Conservation (phyloP, 2,888 invertebrate species). For the Pecten maximus region DNA sequence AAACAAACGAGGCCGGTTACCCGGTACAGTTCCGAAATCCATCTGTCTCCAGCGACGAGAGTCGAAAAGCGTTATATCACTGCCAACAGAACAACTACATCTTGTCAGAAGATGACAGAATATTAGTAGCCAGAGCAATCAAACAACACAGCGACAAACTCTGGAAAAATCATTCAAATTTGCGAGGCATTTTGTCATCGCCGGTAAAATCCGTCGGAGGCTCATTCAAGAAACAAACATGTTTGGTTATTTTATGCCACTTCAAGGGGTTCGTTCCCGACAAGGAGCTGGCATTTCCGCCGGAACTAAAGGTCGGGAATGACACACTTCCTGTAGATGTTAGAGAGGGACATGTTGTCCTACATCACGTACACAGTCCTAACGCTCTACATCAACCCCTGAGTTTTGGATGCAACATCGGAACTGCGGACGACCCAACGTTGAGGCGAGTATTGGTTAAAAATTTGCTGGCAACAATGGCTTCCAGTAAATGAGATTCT, state of each 20-base stretch:
- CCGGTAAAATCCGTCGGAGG: background rate
- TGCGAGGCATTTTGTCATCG: background rate
- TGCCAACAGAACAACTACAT: background rate
- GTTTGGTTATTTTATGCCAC: background rate
- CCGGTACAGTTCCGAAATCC: background rate
- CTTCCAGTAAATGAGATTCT: too few species aligned
- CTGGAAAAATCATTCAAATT: background rate
- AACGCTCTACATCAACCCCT: background rate
- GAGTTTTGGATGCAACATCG: background rate
- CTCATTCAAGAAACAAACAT: background rate
- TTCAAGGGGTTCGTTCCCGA: background rate
- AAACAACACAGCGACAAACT: constrained; percentile 29
- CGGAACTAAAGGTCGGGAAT: background rate
- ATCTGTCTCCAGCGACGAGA: background rate
- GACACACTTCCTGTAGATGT: background rate
- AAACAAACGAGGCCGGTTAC: background rate
- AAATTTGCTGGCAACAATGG: too few species aligned
- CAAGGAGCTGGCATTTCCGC: background rate
- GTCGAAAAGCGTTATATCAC: background rate
- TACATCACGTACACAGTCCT: background rate
- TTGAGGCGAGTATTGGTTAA: background rate
- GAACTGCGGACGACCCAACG: background rate
- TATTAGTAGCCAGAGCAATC: background rate
- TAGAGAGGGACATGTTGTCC: background rate
- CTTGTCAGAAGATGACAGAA: background rate